These are phyloP conservation scores for Melieria crassipennis DNA, from an alignment of 2,888 invertebrate genomes.

Conservation along the genomic window DNA sequence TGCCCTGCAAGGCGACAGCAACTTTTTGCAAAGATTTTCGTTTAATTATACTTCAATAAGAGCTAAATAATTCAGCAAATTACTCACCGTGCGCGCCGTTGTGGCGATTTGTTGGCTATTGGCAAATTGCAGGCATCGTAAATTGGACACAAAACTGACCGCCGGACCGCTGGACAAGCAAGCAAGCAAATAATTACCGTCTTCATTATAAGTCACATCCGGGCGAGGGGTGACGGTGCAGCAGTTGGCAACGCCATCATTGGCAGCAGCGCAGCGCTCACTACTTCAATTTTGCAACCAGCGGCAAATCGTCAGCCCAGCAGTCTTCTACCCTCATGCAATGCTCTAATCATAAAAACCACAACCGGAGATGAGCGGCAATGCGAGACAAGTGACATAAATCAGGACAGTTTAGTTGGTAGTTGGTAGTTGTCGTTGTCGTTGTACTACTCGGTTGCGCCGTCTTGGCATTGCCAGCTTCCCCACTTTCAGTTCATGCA, in stretches of 20 bases:
- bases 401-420: conserved; percentile 44
- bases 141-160: too few species aligned
- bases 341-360: conserved; percentile 33
- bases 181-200: conserved; percentile 17
- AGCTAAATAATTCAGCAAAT: neutral
- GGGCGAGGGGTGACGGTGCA: neutral
- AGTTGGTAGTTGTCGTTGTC: conserved; percentile 34
- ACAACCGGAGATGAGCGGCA: conserved; percentile 43
- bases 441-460: neutral
- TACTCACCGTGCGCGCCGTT: neutral
- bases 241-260: conserved; percentile 15
- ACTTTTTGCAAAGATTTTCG: neutral
- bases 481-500: too few species aligned
- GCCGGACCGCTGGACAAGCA: neutral
- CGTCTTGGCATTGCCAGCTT: neutral
- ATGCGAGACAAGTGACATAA: conserved; percentile 45
- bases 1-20: neutral
- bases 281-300: neutral
- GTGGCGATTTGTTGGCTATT: neutral
- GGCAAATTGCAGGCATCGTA: neutral
- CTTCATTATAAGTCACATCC: conserved; percentile 1
- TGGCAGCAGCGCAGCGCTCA: neutral
- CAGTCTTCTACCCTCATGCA: too few species aligned
- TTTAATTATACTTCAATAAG: neutral
- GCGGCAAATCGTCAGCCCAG: neutral